Evolutionary conservation across 2,888 invertebrate genomes (phyloP), one percentile per base, ranked within the genome.

Genomic region (Cheiracanthium punctorium): DNA sequence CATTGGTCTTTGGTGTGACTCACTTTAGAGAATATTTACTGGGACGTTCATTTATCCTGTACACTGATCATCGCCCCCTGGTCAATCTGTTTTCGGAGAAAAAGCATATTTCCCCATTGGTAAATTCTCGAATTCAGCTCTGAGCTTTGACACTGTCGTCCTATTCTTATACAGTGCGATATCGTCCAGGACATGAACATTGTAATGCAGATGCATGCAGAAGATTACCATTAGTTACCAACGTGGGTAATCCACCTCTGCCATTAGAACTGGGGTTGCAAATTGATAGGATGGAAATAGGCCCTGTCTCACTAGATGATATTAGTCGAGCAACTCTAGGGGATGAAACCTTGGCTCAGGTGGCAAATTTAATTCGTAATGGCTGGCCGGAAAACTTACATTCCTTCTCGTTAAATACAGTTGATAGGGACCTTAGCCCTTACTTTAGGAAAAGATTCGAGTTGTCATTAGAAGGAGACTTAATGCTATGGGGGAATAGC

Each of bases 61-160:
- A n/a, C n/a, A n/a, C n/a, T n/a, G n/a, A n/a, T n/a, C n/a, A n/a
- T 82, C 90, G 91, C 81, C 91, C 92, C 0, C 87, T 93, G 5
- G 91, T 89, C 4, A 52, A n/a, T 7, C 20, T 75, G 28, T 29
- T 75, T 28, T 12, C 52, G 17, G 29, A 52, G 20, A 30, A 29
- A 17, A 48, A 7, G 17, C 48, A 10, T 17, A 17, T 48, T 5
- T 90, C 90, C 17, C 76, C 89, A 14, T 81, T 90, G 74, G 88
- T 90, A 7, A 90, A 90, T 17, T 10, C 48, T 12, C 82, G 90
- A 28, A 88, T 91, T 24, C 90, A 90, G 17, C 2, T 5, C 2
- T 48, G 48, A 17, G 48, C 17, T 17, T 48, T 48, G 17, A 48
- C 17, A 2, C 85, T 92, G 33, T 89, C 91, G 0, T 90, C 89